These are phyloP conservation scores for Lasioglossum pauxillum DNA, from an alignment of 2,888 invertebrate species.

Conservation along the genomic window DNA sequence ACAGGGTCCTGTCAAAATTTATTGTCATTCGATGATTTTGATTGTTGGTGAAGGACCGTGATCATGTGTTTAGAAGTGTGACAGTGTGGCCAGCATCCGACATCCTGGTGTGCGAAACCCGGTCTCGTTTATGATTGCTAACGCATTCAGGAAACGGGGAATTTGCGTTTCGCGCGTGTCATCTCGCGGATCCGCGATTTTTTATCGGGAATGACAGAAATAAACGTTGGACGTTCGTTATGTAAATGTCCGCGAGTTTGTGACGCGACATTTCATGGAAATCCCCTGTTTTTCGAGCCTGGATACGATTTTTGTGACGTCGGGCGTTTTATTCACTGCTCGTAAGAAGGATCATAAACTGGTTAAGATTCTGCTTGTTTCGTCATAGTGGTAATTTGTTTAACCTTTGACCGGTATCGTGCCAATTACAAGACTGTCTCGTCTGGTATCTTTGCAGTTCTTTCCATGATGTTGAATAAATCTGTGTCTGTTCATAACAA, in stretches of 20 bases:
- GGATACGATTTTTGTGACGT: not conserved
- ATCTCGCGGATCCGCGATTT: not conserved
- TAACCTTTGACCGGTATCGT: not conserved
- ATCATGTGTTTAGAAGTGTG: constrained; percentile 10
- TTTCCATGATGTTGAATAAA: not conserved
- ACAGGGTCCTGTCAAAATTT: not conserved
- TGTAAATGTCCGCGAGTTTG: not conserved
- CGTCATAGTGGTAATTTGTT: not conserved
- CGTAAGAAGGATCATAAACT: not conserved
- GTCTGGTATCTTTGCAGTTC: not conserved
- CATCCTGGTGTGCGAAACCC: not conserved
- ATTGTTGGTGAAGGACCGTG: not conserved
- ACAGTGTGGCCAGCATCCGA: constrained; percentile 12
- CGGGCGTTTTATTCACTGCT: not conserved
- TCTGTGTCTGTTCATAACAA: not conserved
- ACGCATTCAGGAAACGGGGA: constrained; percentile 1
- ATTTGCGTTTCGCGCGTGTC: constrained; percentile 1
- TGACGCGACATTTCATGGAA: not conserved
- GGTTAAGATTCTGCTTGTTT: not conserved
- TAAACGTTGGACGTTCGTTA: not conserved
- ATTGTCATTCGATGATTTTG: not conserved
- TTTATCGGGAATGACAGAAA: not conserved
- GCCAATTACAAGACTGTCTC: not conserved
- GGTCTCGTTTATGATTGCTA: not conserved
- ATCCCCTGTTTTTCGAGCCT: not conserved